Conservation (phyloP, 2,797 vertebrate genomes). For the Manis crassicaudata region DNA sequence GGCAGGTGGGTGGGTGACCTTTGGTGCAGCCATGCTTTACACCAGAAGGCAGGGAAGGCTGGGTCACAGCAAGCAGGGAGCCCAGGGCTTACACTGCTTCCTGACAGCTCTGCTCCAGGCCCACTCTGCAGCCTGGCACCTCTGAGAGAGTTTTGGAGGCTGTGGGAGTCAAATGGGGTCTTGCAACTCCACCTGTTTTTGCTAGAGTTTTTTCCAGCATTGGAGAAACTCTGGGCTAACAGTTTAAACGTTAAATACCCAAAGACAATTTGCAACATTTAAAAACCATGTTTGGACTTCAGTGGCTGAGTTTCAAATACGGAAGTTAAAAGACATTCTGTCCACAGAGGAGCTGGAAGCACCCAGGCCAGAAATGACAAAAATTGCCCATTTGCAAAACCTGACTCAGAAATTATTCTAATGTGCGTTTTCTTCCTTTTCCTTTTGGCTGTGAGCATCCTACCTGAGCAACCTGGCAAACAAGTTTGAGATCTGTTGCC, state of each 20-base stretch:
- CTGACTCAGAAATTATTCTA: background rate
- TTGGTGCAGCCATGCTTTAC: background rate
- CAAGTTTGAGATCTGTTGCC: background rate
- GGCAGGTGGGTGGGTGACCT: background rate
- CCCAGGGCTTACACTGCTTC: too few relatives aligned
- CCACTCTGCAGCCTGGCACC: background rate
- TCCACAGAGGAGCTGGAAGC: background rate
- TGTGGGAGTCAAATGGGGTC: background rate
- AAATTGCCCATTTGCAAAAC: background rate
- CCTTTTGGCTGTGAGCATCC: background rate
- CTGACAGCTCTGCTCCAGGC: background rate
- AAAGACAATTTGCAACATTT: background rate
- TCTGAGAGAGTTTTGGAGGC: fast-evolving
- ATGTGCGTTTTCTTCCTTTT: background rate
- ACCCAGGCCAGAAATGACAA: background rate
- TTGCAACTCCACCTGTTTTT: background rate
- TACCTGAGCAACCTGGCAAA: background rate
- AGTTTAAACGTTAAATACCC: conserved; percentile 7
- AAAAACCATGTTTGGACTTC: background rate
- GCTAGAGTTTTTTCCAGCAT: background rate
- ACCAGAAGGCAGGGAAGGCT: background rate
- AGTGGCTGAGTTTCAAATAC: background rate
- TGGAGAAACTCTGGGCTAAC: background rate
- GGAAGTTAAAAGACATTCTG: background rate
- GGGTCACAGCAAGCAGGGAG: background rate